Evolutionary conservation across 2,113 vertebrate genomes (phyloP).

Genomic region (Phycodurus eques): DNA sequence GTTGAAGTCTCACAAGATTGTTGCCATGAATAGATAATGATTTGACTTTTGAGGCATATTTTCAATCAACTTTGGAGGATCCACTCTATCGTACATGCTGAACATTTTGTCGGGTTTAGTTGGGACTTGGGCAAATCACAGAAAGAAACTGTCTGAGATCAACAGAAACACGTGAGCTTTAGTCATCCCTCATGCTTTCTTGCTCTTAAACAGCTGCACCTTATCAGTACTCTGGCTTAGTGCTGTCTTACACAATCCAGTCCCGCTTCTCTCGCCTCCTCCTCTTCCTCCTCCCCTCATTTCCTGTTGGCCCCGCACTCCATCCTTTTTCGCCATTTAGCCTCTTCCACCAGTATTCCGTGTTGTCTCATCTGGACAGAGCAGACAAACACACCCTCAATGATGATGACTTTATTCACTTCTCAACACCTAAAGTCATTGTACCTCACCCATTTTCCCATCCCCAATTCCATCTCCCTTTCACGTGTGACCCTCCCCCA

Average conservation of each 20-base stretch:
- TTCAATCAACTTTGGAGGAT: not conserved
- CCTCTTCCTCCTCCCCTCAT: slow-evolving; percentile 37
- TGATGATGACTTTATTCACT: too few species aligned
- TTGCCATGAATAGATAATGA: not conserved
- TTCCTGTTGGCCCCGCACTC: slow-evolving; percentile 53
- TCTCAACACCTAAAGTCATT: not conserved
- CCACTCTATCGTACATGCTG: not conserved
- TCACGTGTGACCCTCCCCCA: slow-evolving; percentile 41
- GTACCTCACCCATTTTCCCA: not conserved
- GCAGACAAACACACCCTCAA: slow-evolving; percentile 14
- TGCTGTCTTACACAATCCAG: slow-evolving; percentile 54
- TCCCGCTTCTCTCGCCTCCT: slow-evolving; percentile 32
- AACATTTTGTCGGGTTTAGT: not conserved
- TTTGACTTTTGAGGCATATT: not conserved
- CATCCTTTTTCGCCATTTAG: slow-evolving; percentile 40
- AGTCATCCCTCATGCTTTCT: slow-evolving; percentile 20
- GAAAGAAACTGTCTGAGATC: slow-evolving; percentile 1
- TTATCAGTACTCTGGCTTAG: slow-evolving; percentile 58
- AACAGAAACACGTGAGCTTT: slow-evolving; percentile 27
- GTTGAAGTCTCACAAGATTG: not conserved
- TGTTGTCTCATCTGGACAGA: slow-evolving; percentile 8
- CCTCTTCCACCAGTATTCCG: slow-evolving; percentile 16
- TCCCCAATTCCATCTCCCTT: slow-evolving; percentile 29
- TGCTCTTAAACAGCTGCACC: slow-evolving; percentile 62
- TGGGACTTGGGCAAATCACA: not conserved